A percentile compares a stretch with the other conserved stretches of the same genome.
These are phyloP conservation scores for Xiphorhynchus erythropygius DNA, from an alignment of 2,797 vertebrate genomes.

Conservation along the genomic window DNA sequence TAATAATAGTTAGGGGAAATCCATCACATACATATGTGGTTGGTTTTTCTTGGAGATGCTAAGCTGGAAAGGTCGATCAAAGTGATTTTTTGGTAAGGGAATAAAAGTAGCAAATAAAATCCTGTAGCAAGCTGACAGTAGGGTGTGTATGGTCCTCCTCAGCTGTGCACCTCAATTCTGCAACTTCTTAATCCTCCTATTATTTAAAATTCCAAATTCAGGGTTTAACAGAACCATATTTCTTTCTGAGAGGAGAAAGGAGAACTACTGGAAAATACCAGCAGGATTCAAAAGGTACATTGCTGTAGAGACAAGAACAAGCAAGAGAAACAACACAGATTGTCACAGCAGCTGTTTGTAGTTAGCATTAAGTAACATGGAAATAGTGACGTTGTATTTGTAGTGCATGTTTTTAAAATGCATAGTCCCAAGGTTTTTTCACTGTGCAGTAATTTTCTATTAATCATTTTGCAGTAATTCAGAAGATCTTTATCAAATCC, in stretches of 20 bases:
- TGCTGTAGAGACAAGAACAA: not conserved
- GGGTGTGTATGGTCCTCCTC: not conserved
- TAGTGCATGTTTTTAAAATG: not conserved
- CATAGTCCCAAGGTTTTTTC: not conserved
- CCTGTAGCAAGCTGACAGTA: not conserved
- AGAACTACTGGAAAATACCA: not conserved
- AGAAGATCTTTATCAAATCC: not conserved
- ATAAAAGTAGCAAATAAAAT: not conserved
- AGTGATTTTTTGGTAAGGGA: not conserved
- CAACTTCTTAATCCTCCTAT: not conserved
- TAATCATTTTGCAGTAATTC: not conserved
- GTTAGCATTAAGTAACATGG: not conserved
- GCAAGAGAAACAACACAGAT: not conserved
- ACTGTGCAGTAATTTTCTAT: not conserved
- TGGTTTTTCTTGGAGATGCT: not conserved
- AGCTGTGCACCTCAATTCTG: not conserved
- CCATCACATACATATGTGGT: accelerated
- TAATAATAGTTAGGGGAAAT: not conserved
- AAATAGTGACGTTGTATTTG: not conserved
- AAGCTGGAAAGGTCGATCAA: not conserved
- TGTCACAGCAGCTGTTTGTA: not conserved
- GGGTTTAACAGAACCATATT: not conserved
- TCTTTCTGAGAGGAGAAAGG: not conserved
- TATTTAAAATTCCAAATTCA: not conserved
- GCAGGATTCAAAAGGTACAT: not conserved